Conservation (phyloP, 2,797 vertebrate species). For the Alca torda region DNA sequence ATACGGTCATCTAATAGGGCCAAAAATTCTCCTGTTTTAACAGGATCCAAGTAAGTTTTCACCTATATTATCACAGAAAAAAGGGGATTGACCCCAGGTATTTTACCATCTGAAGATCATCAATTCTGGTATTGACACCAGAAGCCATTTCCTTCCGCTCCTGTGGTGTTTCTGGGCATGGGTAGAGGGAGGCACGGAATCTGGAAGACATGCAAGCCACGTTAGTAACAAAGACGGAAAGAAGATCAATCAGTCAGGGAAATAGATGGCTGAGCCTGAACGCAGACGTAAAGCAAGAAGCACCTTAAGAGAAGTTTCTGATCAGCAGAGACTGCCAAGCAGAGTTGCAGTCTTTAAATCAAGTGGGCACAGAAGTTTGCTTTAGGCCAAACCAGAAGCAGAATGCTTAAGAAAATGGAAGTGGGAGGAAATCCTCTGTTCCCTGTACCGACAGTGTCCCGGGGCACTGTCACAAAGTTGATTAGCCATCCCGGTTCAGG, state of each 20-base stretch:
- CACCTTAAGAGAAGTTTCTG: neutral
- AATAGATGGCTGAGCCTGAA: neutral
- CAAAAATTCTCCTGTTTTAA: neutral
- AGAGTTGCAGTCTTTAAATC: neutral
- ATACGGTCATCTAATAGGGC: fast-evolving
- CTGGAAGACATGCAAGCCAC: slow-evolving; percentile 74
- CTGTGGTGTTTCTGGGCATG: slow-evolving; percentile 94
- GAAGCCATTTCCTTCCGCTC: slow-evolving; percentile 98
- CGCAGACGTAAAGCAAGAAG: neutral
- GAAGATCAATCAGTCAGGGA: neutral
- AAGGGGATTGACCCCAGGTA: neutral
- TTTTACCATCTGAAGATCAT: slow-evolving; percentile 97
- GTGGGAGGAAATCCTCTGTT: neutral
- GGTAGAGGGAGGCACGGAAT: slow-evolving; percentile 95
- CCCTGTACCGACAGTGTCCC: neutral
- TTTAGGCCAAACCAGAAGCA: neutral
- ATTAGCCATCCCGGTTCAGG: neutral
- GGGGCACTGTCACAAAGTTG: neutral
- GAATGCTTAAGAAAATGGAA: neutral
- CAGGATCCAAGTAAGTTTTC: neutral
- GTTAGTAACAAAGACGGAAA: neutral
- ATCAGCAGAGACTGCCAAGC: neutral
- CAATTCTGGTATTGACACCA: slow-evolving; percentile 95
- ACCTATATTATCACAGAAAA: neutral
- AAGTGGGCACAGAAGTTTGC: neutral